A percentile compares a stretch with the other conserved stretches of the same genome.
These are phyloP conservation scores for Megaustenia siamemsis DNA, from an alignment of 2,888 invertebrate species.

Conservation along the genomic window DNA sequence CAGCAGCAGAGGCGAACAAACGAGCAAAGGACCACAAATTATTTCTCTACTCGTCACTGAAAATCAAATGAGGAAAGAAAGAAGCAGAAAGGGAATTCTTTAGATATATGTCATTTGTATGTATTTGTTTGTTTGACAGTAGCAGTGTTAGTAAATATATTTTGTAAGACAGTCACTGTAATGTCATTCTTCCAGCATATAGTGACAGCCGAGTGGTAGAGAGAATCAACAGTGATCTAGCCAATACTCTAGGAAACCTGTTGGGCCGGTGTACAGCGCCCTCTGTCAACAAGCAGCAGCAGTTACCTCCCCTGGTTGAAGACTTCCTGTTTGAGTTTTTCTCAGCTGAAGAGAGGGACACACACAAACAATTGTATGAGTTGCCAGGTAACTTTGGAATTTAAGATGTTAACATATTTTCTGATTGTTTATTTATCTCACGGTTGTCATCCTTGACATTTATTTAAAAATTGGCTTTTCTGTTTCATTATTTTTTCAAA, in stretches of 20 bases:
- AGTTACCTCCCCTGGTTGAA: conserved; percentile 84
- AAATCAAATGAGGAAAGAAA: no score
- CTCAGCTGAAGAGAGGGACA: conserved; percentile 80
- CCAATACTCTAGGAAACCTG: conserved; percentile 94
- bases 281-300: conserved; percentile 88
- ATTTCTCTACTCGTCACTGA: no score
- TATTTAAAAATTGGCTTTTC: no score
- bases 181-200: conserved; percentile 86
- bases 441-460: no score
- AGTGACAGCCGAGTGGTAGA: conserved; percentile 87
- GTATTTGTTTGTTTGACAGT: no score
- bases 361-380: conserved; percentile 82
- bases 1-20: no score
- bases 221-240: conserved; percentile 92
- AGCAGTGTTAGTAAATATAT: no score
- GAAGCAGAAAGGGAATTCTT: no score
- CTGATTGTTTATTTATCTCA: neutral
- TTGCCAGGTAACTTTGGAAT: conserved; percentile 82
- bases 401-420: neutral
- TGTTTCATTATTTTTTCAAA: no score
- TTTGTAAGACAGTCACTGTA: no score
- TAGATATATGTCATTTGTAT: no score
- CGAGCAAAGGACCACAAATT: no score
- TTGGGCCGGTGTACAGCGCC: conserved; percentile 89
- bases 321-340: conserved; percentile 64